Evolutionary conservation across 2,888 invertebrate species (phyloP), one percentile per base, ranked within the genome.

Genomic region (Serripes groenlandicus): DNA sequence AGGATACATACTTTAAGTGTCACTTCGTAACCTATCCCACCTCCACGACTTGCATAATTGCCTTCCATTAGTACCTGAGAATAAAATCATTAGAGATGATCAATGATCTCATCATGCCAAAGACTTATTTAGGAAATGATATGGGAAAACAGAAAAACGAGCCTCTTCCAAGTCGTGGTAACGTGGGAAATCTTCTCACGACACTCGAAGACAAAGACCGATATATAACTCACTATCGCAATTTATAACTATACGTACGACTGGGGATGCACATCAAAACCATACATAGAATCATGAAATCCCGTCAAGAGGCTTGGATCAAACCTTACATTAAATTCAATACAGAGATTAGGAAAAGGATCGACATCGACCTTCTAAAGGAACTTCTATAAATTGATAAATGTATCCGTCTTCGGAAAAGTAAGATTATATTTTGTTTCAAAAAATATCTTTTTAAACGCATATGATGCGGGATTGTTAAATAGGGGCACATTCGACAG

Each of bases 331-430:
- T 42, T 15, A 15, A 42, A 11, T 42, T 11, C 42, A 42, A 42
- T 56, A 42, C 42, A 42, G 42, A 42, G 15, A 42, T 42, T 7
- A 42, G 42, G 15, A 11, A n/a, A n/a, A n/a, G n/a, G n/a, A n/a
- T n/a, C n/a, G n/a, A n/a, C 15, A 21, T 60, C 60, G n/a, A 54
- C 54, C n/a, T 80, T 80, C 54, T 56, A 87, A 89, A 89, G 94
- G 92, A 83, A 92, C 79, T 92, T 95, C 82, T 86, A 85, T 85
- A 75, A 79, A 80, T 52, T 88, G 34, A 86, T 80, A 92, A 73
- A 91, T 83, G 84, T 94, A 77, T 79, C 89, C 9, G 90, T 93
- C 26, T 94, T 91, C 86, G 93, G 94, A 3, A 75, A 80, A 30
- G 75, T 80, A 56, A 71, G n/a, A n/a, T n/a, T n/a, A n/a, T n/a